phyloP scores from a whole-genome alignment of 2,888 invertebrate species.

The Hyppa rectilinea region DNA sequence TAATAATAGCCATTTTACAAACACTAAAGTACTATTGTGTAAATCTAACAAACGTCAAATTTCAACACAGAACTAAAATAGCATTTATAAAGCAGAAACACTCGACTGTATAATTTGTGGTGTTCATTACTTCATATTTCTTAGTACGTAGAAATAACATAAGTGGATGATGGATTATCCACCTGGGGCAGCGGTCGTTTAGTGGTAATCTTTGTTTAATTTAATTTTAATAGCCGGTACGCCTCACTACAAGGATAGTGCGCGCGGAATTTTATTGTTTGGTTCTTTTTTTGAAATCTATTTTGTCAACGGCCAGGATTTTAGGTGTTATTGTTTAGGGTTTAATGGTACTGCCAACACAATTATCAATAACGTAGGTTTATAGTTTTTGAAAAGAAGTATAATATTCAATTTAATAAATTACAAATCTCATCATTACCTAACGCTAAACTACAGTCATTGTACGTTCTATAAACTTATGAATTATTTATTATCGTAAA shows the following conservation, averaged over 20 bases:
- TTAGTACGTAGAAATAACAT: slow-evolving; percentile 71
- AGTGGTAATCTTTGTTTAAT: slow-evolving; percentile 85
- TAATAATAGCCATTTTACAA: slow-evolving; percentile 56
- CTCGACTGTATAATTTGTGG: slow-evolving; percentile 74
- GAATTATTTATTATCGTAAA: slow-evolving; percentile 60
- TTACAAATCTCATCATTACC: slow-evolving; percentile 3
- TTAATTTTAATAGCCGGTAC: slow-evolving; percentile 83
- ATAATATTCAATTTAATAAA: neutral
- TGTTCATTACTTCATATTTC: slow-evolving; percentile 84
- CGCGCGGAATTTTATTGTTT: slow-evolving; percentile 62
- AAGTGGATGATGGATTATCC: slow-evolving; percentile 80
- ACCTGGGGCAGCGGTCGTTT: slow-evolving; percentile 73
- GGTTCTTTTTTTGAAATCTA: slow-evolving; percentile 30
- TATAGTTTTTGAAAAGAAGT: too few relatives aligned
- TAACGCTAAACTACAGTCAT: slow-evolving; percentile 31
- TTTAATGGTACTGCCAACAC: slow-evolving; percentile 5
- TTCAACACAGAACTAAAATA: slow-evolving; percentile 66
- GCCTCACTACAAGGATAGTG: slow-evolving; percentile 73
- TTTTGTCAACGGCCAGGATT: slow-evolving; percentile 16
- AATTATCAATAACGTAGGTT: neutral
- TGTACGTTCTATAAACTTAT: slow-evolving; percentile 52
- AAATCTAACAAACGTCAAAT: slow-evolving; percentile 67
- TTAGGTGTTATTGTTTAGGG: neutral
- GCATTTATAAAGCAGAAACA: slow-evolving; percentile 70
- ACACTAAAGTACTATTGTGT: slow-evolving; percentile 54